A percentile compares a stretch with the other conserved stretches of the same genome.
phyloP scores from a whole-genome alignment of 2,888 invertebrate species.

The Drosophila peninsularis region DNA sequence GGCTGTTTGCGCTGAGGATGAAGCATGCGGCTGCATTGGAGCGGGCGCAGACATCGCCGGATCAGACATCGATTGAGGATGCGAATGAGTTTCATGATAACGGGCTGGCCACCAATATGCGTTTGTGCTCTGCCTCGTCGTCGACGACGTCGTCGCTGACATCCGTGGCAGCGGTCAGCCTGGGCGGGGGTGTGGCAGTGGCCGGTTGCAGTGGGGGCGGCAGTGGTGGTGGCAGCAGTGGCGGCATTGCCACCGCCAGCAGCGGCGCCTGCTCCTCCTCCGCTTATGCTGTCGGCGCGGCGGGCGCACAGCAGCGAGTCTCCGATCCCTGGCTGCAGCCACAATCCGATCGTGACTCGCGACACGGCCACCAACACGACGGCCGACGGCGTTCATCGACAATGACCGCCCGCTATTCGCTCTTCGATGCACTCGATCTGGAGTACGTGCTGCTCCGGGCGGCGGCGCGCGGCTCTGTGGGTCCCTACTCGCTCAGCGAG shows the following conservation, averaged over 20 bases:
- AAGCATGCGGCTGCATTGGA: conserved; percentile 83
- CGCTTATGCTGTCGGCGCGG: conserved; percentile 86
- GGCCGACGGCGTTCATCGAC: conserved; percentile 86
- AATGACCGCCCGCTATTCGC: conserved; percentile 88
- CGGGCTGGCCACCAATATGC: conserved; percentile 82
- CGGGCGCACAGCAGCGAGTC: conserved; percentile 83
- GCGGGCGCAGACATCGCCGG: conserved; percentile 82
- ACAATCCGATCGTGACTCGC: conserved; percentile 83
- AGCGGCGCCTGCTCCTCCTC: conserved; percentile 81
- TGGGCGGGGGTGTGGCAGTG: conserved; percentile 77
- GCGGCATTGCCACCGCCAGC: conserved; percentile 86
- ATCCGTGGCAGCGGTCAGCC: conserved; percentile 85
- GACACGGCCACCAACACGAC: conserved; percentile 83
- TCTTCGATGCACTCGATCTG: conserved; percentile 89
- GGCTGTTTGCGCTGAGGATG: conserved; percentile 86
- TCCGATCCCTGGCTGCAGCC: conserved; percentile 85
- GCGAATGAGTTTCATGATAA: conserved; percentile 85
- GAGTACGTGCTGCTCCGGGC: conserved; percentile 89
- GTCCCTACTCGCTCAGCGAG: conserved; percentile 89
- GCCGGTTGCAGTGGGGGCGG: conserved; percentile 44
- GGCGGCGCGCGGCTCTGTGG: conserved; percentile 89
- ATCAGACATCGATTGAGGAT: conserved; percentile 85
- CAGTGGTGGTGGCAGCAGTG: conserved; percentile 49
- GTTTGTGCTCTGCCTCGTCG: conserved; percentile 85
- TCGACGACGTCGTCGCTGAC: conserved; percentile 87